Base-by-base conservation (phyloP, 2,888 invertebrate species). In the Entomobrya proxima region DNA sequence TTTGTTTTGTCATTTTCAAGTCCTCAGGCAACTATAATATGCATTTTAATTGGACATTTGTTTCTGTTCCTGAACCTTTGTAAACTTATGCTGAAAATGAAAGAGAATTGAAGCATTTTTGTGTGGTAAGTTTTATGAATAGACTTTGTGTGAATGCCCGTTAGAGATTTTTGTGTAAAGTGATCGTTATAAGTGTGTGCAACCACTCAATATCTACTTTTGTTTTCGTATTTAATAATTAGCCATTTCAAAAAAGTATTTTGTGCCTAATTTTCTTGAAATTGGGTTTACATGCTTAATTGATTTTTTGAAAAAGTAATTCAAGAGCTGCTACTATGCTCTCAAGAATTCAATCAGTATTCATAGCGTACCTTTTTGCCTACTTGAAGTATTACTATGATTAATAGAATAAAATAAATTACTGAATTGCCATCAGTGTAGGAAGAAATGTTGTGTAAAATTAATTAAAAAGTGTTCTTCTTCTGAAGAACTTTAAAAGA, bases 401-500 rank as follows among this genome's bases (percentile, higher is more conserved):
- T 50, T 50, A 61, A n/a, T 61, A 61, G n/a, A 61, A 61, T 61
- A n/a, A 30, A 32, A 61, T 61, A 32, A 61, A 61, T 61, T 32
- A 32, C 6, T 6, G n/a, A n/a, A 11, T 21, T 18, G 3, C 35
- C 35, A 64, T 18, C 37, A 37, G 37, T 37, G 9, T 64, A 18
- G 21, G 7, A n/a, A 21, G 30, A 32, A 32, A 55, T 55, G 55
- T 15, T n/a, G 15, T 64, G 37, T 37, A 64, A 64, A 64, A 37
- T 64, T 64, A 64, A 64, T 64, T 64, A 64, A 37, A 21, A 18
- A 18, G 21, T 37, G 37, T 64, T 64, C 64, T 64, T 64, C 64
- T 64, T 35, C 15, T 64, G 64, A 64, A 61, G 32, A 35, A 32
- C 35, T 37, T 21, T 64, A 2, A 30, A 61, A 4, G 27, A 2